A percentile compares a stretch with the other conserved stretches of the same genome.
phyloP scores from a whole-genome alignment of 2,888 invertebrate species.

The Emmelina monodactyla region DNA sequence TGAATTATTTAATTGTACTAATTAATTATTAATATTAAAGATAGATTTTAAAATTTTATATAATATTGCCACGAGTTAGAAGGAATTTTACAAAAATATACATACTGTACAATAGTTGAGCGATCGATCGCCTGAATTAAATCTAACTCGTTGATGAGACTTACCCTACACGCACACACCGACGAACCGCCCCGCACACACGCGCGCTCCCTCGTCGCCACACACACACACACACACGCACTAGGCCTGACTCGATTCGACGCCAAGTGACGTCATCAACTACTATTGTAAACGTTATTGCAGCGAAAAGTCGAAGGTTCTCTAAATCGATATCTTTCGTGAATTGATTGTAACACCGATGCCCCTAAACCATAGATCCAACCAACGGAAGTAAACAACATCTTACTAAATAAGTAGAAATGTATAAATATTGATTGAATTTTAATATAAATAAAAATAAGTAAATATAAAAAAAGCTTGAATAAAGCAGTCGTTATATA shows the following conservation, averaged over 20 bases:
- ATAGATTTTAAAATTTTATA: slow-evolving; percentile 45
- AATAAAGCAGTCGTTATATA: slow-evolving; percentile 57
- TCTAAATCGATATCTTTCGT: too few species aligned
- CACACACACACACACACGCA: background rate
- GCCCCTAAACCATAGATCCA: too few species aligned
- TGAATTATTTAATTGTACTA: slow-evolving; percentile 47
- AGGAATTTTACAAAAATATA: slow-evolving; percentile 64
- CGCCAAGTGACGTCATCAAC: too few species aligned
- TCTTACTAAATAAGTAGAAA: too few species aligned
- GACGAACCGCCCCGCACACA: slow-evolving; percentile 2
- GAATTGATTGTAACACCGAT: too few species aligned
- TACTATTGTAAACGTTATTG: too few species aligned
- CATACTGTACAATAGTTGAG: slow-evolving; percentile 60
- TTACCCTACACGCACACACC: slow-evolving; percentile 26
- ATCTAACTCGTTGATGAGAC: slow-evolving; percentile 60
- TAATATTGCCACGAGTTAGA: slow-evolving; percentile 61
- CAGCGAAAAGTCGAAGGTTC: too few species aligned
- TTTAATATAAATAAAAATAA: slow-evolving; percentile 32
- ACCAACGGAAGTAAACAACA: too few species aligned
- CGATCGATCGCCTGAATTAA: slow-evolving; percentile 38
- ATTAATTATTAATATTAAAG: slow-evolving; percentile 48
- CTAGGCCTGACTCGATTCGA: too few species aligned
- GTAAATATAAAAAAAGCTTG: slow-evolving; percentile 56
- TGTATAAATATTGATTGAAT: too few species aligned
- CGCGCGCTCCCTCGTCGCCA: background rate